A percentile compares a stretch with the other conserved stretches of the same genome.
Conservation (phyloP, 2,888 invertebrate species). For the Axea sp. region DNA sequence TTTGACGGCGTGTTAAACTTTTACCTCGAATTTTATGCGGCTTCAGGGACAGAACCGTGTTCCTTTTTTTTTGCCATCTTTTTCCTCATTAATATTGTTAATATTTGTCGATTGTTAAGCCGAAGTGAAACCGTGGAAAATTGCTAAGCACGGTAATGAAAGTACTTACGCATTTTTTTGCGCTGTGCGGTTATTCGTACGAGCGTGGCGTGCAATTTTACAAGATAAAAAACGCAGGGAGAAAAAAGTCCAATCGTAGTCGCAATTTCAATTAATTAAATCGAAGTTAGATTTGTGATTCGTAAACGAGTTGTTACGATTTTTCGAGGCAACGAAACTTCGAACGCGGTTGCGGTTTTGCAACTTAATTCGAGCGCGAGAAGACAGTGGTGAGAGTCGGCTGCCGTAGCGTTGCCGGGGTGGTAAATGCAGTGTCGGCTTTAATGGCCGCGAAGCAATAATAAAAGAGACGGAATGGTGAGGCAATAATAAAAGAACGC, state of each 20-base stretch:
- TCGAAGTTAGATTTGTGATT: background rate
- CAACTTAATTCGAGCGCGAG: slow-evolving; percentile 3
- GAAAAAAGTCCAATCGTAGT: background rate
- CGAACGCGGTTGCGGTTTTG: slow-evolving; percentile 3
- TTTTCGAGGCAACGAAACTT: slow-evolving; percentile 1
- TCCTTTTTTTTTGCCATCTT: slow-evolving; percentile 14
- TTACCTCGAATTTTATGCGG: background rate
- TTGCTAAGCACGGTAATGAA: slow-evolving; percentile 20
- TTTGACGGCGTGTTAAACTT: background rate
- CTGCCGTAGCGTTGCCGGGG: slow-evolving; percentile 16
- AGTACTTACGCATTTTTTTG: slow-evolving; percentile 4
- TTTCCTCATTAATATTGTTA: slow-evolving; percentile 18
- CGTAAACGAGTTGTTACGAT: background rate
- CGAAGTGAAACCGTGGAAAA: slow-evolving; percentile 42
- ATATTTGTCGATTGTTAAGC: slow-evolving; percentile 29
- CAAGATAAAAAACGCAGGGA: background rate
- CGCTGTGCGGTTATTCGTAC: too few relatives aligned
- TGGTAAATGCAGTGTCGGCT: slow-evolving; percentile 31
- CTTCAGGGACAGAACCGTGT: background rate
- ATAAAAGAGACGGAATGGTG: slow-evolving; percentile 47
- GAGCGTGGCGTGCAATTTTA: slow-evolving; percentile 17
- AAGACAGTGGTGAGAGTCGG: slow-evolving; percentile 21
- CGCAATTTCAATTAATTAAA: slow-evolving; percentile 5
- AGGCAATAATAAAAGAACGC: slow-evolving; percentile 54
- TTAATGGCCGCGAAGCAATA: slow-evolving; percentile 38